A percentile compares a stretch with the other conserved stretches of the same genome.
Conservation (phyloP, 1,140 invertebrate genomes). For the Micrasema minimum region DNA sequence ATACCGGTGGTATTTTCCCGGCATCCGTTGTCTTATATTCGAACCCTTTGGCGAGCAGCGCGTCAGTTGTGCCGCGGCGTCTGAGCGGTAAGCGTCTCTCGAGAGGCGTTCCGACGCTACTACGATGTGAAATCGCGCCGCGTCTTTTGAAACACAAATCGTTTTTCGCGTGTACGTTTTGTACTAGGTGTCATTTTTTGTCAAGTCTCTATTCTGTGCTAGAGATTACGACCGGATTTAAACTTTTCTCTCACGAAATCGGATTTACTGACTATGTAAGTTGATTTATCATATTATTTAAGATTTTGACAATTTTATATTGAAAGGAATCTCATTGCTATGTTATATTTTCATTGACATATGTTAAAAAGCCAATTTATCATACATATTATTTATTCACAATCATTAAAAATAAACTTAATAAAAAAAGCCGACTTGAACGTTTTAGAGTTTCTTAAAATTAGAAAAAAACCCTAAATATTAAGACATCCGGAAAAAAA, state of each 20-base stretch:
- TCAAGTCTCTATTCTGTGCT: slow-evolving; percentile 16
- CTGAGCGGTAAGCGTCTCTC: slow-evolving; percentile 39
- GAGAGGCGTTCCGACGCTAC: slow-evolving; percentile 18
- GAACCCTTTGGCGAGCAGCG: slow-evolving; percentile 50
- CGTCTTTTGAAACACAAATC: slow-evolving; percentile 24
- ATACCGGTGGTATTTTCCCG: neutral
- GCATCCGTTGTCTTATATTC: slow-evolving; percentile 46
- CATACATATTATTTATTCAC: no score
- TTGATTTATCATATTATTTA: neutral
- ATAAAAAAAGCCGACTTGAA: no score
- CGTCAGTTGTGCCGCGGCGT: slow-evolving; percentile 51
- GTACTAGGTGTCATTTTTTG: slow-evolving; percentile 27
- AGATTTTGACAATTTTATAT: slow-evolving; percentile 2
- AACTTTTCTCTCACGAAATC: slow-evolving; percentile 36
- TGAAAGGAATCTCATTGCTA: slow-evolving; percentile 16
- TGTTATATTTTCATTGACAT: slow-evolving; percentile 28
- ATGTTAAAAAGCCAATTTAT: slow-evolving; percentile 24
- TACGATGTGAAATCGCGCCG: slow-evolving; percentile 35
- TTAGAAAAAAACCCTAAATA: no score
- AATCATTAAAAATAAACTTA: no score
- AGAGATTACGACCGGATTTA: slow-evolving; percentile 33
- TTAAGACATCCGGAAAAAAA: no score
- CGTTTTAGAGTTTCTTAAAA: no score
- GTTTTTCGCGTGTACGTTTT: slow-evolving; percentile 38
- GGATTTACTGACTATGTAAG: slow-evolving; percentile 41